phyloP scores from a whole-genome alignment of 2,888 invertebrate species.

The Lepidocyrtinus sp. region DNA sequence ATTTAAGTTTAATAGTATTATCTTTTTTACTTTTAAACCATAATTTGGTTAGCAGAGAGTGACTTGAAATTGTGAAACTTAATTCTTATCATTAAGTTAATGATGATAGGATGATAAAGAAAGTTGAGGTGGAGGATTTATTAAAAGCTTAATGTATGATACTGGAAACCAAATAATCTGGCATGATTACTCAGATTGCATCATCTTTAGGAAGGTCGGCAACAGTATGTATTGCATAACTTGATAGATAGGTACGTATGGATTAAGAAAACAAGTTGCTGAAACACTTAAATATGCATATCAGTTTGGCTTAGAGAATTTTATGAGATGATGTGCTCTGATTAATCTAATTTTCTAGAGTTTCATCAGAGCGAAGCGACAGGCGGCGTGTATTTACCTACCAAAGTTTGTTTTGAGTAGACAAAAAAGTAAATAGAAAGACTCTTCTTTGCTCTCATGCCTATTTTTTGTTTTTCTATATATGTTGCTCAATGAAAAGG shows the following conservation, averaged over 20 bases:
- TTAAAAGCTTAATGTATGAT: no score
- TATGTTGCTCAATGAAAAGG: no score
- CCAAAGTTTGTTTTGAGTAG: background rate
- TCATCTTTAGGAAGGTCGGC: background rate
- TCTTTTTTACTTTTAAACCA: background rate
- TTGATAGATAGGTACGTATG: background rate
- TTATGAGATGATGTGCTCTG: background rate
- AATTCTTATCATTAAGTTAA: no score
- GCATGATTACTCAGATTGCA: background rate
- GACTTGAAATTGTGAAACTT: no score
- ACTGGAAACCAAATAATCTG: no score
- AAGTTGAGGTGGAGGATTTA: no score
- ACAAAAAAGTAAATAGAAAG: no score
- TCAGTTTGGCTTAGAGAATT: background rate
- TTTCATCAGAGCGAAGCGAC: no score
- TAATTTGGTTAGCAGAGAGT: background rate
- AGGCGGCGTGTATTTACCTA: background rate
- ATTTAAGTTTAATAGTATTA: background rate
- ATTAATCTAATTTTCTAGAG: slow-evolving; percentile 12
- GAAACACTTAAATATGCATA: background rate
- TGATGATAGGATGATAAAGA: no score
- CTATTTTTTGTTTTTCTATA: no score
- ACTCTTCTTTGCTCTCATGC: no score
- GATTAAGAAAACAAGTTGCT: background rate
- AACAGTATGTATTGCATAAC: background rate